These are phyloP conservation scores for Rhorus exstirpatorius DNA, from an alignment of 2,888 invertebrate species.

Conservation along the genomic window DNA sequence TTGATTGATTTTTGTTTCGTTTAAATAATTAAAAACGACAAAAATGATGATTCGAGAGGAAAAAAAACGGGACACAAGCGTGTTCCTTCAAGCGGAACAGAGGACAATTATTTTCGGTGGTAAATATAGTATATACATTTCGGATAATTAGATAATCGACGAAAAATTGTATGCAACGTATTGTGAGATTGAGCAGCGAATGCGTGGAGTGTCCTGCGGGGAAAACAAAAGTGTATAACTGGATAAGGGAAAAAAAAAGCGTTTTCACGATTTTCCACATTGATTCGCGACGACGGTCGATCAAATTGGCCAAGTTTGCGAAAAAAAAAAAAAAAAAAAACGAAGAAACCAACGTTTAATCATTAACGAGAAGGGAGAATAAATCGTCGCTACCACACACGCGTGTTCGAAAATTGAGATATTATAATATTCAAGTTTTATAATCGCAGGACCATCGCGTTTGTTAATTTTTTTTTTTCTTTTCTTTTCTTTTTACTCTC, in stretches of 20 bases:
- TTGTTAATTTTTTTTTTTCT: constrained; percentile 15
- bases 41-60: constrained; percentile 23
- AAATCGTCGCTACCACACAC: constrained; percentile 37
- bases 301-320: constrained; percentile 20
- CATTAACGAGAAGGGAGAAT: not conserved
- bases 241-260: constrained; percentile 12
- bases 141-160: constrained; percentile 56
- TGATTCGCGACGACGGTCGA: constrained; percentile 35
- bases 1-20: constrained; percentile 27
- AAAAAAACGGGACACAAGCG: constrained; percentile 24
- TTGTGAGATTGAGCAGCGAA: constrained; percentile 35
- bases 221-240: constrained; percentile 52
- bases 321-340: constrained; percentile 25
- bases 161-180: constrained; percentile 43
- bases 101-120: constrained; percentile 40
- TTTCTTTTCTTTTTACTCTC: too few species aligned
- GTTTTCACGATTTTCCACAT: constrained; percentile 42
- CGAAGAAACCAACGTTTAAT: too few species aligned
- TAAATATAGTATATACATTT: constrained; percentile 33
- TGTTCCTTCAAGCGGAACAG: constrained; percentile 23
- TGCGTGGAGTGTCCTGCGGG: constrained; percentile 54
- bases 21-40: constrained; percentile 24
- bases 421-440: constrained; percentile 51
- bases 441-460: constrained; percentile 58
- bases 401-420: constrained; percentile 58